Conservation (phyloP, 2,113 vertebrate species). For the Galbula dea region DNA sequence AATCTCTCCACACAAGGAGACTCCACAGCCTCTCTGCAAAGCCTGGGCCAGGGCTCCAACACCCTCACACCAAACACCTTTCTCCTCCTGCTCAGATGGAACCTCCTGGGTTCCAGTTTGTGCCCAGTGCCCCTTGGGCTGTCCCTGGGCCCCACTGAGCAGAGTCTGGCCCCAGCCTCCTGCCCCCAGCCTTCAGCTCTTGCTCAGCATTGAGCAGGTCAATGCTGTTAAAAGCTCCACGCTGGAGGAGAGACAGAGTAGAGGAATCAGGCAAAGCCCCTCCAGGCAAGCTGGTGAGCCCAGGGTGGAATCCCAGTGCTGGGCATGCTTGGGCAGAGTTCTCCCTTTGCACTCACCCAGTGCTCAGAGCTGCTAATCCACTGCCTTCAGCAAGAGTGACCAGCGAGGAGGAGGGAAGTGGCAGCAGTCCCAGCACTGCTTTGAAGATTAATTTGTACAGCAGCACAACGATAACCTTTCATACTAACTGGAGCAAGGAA, state of each 20-base stretch:
- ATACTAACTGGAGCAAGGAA: neutral
- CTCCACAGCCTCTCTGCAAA: no score
- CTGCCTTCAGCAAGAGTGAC: neutral
- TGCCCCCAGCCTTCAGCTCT: no score
- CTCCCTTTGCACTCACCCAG: neutral
- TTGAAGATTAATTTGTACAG: neutral
- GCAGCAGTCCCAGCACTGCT: neutral
- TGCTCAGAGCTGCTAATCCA: neutral
- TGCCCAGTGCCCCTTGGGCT: no score
- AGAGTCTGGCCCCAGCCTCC: no score
- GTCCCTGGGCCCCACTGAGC: no score
- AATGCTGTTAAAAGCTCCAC: neutral
- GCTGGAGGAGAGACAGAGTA: neutral
- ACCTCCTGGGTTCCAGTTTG: no score
- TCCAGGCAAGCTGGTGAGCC: neutral
- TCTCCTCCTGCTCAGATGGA: no score
- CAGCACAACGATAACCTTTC: neutral
- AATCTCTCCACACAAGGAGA: no score
- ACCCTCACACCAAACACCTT: no score
- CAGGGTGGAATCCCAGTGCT: rapidly evolving
- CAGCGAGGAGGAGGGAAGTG: rapidly evolving
- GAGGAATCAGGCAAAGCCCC: neutral
- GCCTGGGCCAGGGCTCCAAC: no score
- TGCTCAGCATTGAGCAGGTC: no score
- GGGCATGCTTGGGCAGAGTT: neutral